A percentile compares a stretch with the other conserved stretches of the same genome.
Evolutionary conservation across 1,140 invertebrate species (phyloP).

Genomic region (Delia radicum): DNA sequence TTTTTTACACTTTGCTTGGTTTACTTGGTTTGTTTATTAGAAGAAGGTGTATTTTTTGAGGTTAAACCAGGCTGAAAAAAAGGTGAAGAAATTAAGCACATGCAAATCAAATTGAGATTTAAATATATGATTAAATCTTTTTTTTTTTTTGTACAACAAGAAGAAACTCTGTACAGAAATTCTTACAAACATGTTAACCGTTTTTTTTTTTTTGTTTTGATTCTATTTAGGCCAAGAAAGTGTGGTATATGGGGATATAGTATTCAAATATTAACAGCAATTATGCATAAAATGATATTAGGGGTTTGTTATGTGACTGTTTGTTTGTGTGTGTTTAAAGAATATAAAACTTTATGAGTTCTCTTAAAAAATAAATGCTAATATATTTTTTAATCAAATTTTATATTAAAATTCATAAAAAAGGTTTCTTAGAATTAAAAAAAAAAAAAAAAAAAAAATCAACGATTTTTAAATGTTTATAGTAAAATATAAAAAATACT

Average conservation of each 20-base stretch:
- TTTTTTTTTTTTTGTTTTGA: background rate
- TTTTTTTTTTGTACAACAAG: background rate
- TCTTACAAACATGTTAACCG: background rate
- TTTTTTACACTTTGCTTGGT: background rate
- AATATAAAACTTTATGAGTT: background rate
- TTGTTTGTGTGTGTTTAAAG: background rate
- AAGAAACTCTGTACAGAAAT: background rate
- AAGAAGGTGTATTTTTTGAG: background rate
- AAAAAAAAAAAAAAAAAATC: too few species aligned
- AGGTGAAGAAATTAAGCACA: background rate
- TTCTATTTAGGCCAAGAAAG: too few species aligned
- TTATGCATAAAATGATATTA: background rate
- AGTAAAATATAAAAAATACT: too few species aligned
- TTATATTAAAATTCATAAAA: background rate
- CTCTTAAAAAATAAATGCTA: background rate
- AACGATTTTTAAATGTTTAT: too few species aligned
- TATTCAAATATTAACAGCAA: background rate
- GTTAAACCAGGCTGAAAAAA: background rate
- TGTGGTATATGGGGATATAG: background rate
- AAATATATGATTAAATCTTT: background rate
- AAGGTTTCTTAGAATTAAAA: background rate
- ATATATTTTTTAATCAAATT: background rate
- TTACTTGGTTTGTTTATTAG: background rate
- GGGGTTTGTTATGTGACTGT: background rate
- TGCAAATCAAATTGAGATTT: conserved; percentile 7